Base-by-base conservation (phyloP, 2,797 vertebrate species). In the Morus bassanus region DNA sequence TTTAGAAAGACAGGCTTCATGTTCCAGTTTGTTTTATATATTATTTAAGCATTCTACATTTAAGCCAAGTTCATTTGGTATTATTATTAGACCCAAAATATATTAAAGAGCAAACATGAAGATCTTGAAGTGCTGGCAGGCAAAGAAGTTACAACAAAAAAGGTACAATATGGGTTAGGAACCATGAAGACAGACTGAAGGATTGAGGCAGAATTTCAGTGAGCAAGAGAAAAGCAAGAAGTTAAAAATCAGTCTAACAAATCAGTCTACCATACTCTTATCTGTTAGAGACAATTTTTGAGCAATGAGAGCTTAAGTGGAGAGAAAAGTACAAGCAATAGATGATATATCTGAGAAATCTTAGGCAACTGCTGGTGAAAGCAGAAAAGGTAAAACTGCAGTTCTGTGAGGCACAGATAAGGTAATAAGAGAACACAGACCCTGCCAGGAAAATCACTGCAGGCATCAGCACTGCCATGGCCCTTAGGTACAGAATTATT, bases 281-380 rank as follows among this genome's bases (percentile, higher is more conserved):
- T 95, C 94, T 95, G 63, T 85, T 61, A 53, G 18, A 91, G 31
- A 92, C 74, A 68, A 77, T 85, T 89, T 95, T 90, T 92, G 88
- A 82, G 88, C 88, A 94, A 93, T 7, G 37, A 81, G 76, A 89
- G 77, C 74, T 94, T 88, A 95, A 92, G 64, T 39, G 64, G 46
- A 87, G 96, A 83, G 94, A 91, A 91, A 92, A 83, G 37, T 57
- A 65, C 22, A 85, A 91, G 90, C 80, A 93, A 67, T 80, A 94
- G 84, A 78, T 89, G 60, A 87, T 83, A 74, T 57, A 89, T 61
- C 86, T 60, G 45, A 91, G 64, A 69, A 93, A 89, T 87, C 56
- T 88, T 74, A 79, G 67, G 25, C 48, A 67, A 73, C 27, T 87
- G 89, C 88, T 93, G 94, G 95, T 83, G 72, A 68, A 95, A 87